phyloP scores from a whole-genome alignment of 2,797 vertebrate species.

The Anomalospiza imberbis region DNA sequence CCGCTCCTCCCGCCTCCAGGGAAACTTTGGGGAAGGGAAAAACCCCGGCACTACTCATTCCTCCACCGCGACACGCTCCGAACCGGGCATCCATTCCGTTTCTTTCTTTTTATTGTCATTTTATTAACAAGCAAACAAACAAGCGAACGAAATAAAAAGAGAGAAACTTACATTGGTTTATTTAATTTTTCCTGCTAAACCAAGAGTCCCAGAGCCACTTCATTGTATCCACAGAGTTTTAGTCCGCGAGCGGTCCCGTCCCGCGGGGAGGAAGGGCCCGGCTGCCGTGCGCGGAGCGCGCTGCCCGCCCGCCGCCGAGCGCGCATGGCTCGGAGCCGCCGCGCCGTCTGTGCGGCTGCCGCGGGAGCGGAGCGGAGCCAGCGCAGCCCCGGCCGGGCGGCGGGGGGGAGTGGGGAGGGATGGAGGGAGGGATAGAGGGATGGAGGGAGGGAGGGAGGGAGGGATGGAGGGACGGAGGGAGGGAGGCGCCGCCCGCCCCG shows the following conservation, averaged over 20 bases:
- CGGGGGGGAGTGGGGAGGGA: neutral
- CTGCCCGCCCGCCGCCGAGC: constrained; percentile 15
- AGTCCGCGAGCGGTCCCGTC: constrained; percentile 14
- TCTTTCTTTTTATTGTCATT: neutral
- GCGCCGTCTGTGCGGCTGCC: constrained; percentile 7
- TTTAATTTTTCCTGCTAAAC: constrained; percentile 45
- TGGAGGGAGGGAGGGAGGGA: neutral
- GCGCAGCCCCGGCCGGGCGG: neutral
- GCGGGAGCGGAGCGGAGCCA: neutral
- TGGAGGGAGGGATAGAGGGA: neutral
- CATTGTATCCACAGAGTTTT: constrained; percentile 53
- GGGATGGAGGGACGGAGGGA: neutral
- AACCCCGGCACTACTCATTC: neutral
- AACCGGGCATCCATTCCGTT: neutral
- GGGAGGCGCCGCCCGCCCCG: neutral
- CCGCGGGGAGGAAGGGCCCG: constrained; percentile 2
- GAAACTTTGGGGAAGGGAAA: constrained; percentile 14
- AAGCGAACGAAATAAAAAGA: neutral
- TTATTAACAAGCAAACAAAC: neutral
- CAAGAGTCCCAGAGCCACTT: constrained; percentile 45
- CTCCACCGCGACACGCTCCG: neutral
- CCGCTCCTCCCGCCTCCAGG: neutral
- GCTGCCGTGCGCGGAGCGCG: constrained; percentile 4
- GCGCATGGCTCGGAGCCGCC: constrained; percentile 34
- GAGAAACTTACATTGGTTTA: constrained; percentile 53